Base-by-base conservation (phyloP, 2,888 invertebrate species). In the Callinectes sapidus region DNA sequence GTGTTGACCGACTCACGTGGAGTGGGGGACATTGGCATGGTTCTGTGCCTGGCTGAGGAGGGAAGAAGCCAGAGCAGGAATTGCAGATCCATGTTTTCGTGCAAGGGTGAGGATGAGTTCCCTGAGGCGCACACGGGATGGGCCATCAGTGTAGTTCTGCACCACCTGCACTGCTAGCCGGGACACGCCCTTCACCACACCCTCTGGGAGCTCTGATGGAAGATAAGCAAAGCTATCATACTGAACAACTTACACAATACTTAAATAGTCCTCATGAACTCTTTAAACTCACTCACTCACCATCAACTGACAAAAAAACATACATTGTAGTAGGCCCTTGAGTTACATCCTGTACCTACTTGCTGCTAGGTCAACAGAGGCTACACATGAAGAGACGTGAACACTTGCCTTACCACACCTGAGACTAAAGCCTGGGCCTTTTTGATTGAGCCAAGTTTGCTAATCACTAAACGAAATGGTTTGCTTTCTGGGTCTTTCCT, bases 101-200 rank as follows among this genome's bases (percentile, higher is more conserved):
- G 92, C 89, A n/a, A 94, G 88, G 6, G 90, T 92, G 55, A 66
- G 81, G 48, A 94, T 91, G 18, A 92, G 42, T 23, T 92, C 92
- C 42, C 86, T 35, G 95, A 97, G 97, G 95, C 97, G 97, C 28
- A 97, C 96, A 5, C 97, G 97, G 96, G 97, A 96, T 95, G 97
- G 97, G 94, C 97, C 96, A 95, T 98, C 97, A 32, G 92, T 94
- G 95, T 98, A 98, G 95, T 98, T 97, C 93, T 97, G 97, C 95
- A 98, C 96, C 0, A 98, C 98, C 92, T 97, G 96, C 61, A 97
- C 97, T 95, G 98, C 96, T 93, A 97, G 97, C 95, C 97, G 97
- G 95, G 98, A 98, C 92, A 98, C 97, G 94, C 97, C 98, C 95
- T 97, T 97, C 87, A 98, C 97, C 92, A 97, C 97, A 95, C 97